phyloP scores from a whole-genome alignment of 1,140 invertebrate species.

The Trichonephila inaurata region DNA sequence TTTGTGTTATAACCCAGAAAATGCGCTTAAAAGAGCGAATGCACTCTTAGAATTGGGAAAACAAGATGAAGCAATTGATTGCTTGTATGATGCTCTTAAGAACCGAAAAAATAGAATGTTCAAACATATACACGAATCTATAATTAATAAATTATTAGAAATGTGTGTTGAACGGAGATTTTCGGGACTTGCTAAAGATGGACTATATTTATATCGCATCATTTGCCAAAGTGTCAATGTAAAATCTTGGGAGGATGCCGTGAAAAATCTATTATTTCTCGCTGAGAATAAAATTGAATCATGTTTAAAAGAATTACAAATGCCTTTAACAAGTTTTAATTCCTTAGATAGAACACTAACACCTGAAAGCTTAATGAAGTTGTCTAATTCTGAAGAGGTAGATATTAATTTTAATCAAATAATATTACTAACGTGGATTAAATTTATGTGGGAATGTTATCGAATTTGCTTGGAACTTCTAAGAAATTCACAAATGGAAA shows the following conservation, averaged over 20 bases:
- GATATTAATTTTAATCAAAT: conserved; percentile 81
- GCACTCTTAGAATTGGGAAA: conserved; percentile 88
- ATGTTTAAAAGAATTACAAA: conserved; percentile 94
- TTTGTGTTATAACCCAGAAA: conserved; percentile 97
- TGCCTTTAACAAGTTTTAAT: conserved; percentile 94
- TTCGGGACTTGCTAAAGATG: conserved; percentile 98
- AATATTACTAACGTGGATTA: conserved; percentile 83
- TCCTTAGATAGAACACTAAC: conserved; percentile 98
- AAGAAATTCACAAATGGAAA: conserved; percentile 81
- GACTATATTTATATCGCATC: conserved; percentile 98
- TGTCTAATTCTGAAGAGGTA: conserved; percentile 78
- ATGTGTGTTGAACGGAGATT: conserved; percentile 99
- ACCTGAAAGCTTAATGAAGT: conserved; percentile 82
- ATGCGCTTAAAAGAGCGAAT: conserved; percentile 95
- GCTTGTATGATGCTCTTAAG: conserved; percentile 98
- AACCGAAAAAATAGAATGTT: conserved; percentile 98
- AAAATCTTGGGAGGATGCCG: conserved; percentile 95
- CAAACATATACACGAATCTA: conserved; percentile 97
- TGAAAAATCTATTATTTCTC: conserved; percentile 94
- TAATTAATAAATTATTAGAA: conserved; percentile 99
- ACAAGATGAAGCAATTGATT: conserved; percentile 96
- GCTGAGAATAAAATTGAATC: conserved; percentile 97
- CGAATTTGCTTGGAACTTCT: conserved; percentile 83
- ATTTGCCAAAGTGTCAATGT: conserved; percentile 99
- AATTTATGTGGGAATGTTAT: conserved; percentile 84